A percentile compares a stretch with the other conserved stretches of the same genome.
These are phyloP conservation scores for Trichomycterus rosablanca DNA, from an alignment of 2,113 vertebrate species.

Conservation along the genomic window DNA sequence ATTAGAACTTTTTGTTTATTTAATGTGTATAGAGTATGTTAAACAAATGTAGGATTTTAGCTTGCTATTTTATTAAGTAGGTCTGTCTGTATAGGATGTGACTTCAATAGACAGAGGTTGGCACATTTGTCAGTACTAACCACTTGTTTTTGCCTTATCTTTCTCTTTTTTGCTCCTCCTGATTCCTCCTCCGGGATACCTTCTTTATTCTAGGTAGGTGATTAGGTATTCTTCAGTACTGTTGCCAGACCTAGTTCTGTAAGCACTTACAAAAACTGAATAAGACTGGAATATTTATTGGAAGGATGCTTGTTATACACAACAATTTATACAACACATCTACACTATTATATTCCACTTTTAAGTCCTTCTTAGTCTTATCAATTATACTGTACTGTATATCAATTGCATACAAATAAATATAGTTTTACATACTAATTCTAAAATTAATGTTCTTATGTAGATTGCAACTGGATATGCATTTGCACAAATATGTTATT, in stretches of 20 bases:
- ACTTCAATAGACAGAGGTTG: constrained; percentile 1
- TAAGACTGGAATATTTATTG: background rate
- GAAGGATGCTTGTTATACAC: background rate
- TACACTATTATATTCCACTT: no score
- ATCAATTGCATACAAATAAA: no score
- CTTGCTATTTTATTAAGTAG: constrained; percentile 7
- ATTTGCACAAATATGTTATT: no score
- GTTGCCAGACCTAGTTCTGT: constrained; percentile 5
- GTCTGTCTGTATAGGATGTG: background rate
- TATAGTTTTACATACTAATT: no score
- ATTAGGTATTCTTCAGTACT: constrained; percentile 2
- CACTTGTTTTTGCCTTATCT: background rate
- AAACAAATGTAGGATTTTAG: no score
- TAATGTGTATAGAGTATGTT: no score
- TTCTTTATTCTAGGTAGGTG: constrained; percentile 6
- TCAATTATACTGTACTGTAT: no score
- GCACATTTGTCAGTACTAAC: constrained; percentile 13
- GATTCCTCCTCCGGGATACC: constrained; percentile 5
- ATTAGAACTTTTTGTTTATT: no score
- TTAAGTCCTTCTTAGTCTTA: no score
- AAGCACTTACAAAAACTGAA: background rate
- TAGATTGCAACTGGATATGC: no score
- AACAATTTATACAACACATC: background rate
- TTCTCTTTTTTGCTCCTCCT: background rate
- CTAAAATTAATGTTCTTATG: no score